A percentile compares a stretch with the other conserved stretches of the same genome.
Evolutionary conservation across 2,888 invertebrate species (phyloP).

Genomic region (Drosophila kambysellisi): DNA sequence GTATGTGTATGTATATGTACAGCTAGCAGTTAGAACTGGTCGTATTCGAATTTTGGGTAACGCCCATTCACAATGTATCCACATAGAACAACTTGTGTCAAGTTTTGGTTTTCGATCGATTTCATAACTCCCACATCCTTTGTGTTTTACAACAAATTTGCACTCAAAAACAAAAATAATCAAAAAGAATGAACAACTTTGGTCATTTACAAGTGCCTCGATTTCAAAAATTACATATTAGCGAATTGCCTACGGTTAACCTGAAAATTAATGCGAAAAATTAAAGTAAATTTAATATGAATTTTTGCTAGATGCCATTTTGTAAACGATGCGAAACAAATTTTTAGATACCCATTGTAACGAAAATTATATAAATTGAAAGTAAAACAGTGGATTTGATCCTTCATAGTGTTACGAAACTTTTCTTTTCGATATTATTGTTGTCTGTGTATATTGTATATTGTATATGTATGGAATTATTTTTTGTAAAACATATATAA

Average conservation of each 20-base stretch:
- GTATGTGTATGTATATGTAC: conserved; percentile 28
- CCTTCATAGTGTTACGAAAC: conserved; percentile 82
- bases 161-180: neutral
- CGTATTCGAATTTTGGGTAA: conserved; percentile 33
- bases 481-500: conserved; percentile 9
- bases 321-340: conserved; percentile 29
- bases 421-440: conserved; percentile 60
- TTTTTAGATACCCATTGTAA: conserved; percentile 45
- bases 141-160: conserved; percentile 19
- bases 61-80: conserved; percentile 13
- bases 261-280: conserved; percentile 11
- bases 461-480: conserved; percentile 64
- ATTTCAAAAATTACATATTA: conserved; percentile 33
- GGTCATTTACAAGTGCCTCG: conserved; percentile 13
- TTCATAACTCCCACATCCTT: conserved; percentile 31
- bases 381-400: conserved; percentile 86
- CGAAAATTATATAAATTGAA: conserved; percentile 78
- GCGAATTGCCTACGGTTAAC: conserved; percentile 51
- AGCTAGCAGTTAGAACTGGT: conserved; percentile 32
- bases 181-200: conserved; percentile 15
- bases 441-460: conserved; percentile 61
- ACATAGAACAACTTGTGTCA: conserved; percentile 21
- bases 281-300: conserved; percentile 1
- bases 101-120: conserved; percentile 38
- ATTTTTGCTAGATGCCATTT: conserved; percentile 54